These are phyloP conservation scores for Enteromius viviparus DNA, from an alignment of 2,797 vertebrate species.

Conservation along the genomic window DNA sequence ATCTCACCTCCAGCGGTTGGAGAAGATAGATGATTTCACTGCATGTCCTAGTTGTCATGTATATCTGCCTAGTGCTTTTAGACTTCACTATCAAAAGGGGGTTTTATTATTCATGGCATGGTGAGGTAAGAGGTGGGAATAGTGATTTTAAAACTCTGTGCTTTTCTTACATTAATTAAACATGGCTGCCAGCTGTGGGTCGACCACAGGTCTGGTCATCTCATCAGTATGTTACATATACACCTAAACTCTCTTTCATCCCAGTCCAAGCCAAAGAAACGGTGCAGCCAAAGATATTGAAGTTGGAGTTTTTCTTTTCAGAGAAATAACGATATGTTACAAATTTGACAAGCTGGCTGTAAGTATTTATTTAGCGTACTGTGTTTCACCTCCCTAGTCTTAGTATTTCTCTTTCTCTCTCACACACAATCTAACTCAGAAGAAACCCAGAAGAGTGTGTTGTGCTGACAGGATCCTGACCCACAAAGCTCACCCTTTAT, in stretches of 20 bases:
- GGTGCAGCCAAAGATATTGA: background rate
- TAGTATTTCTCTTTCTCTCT: background rate
- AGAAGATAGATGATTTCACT: constrained; percentile 2
- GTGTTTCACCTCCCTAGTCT: background rate
- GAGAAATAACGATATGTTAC: constrained; percentile 18
- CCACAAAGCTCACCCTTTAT: constrained; percentile 31
- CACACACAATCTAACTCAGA: constrained; percentile 10
- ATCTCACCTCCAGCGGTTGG: constrained; percentile 23
- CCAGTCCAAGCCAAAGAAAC: constrained; percentile 30
- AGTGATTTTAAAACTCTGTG: constrained; percentile 26
- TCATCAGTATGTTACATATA: constrained; percentile 23
- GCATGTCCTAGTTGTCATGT: background rate
- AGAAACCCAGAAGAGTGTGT: constrained; percentile 17
- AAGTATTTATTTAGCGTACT: background rate
- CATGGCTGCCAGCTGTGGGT: constrained; percentile 29
- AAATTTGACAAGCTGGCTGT: constrained; percentile 10
- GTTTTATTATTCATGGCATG: constrained; percentile 36
- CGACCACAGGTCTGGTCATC: constrained; percentile 21
- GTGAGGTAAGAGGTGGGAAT: constrained; percentile 16
- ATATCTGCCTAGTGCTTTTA: constrained; percentile 25
- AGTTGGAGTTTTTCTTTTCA: background rate
- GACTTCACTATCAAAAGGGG: background rate
- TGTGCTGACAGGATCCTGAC: constrained; percentile 29
- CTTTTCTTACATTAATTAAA: constrained; percentile 40
- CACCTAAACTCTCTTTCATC: constrained; percentile 21